phyloP scores from a whole-genome alignment of 2,888 invertebrate genomes.

The Rhagophthalmus giganteus region DNA sequence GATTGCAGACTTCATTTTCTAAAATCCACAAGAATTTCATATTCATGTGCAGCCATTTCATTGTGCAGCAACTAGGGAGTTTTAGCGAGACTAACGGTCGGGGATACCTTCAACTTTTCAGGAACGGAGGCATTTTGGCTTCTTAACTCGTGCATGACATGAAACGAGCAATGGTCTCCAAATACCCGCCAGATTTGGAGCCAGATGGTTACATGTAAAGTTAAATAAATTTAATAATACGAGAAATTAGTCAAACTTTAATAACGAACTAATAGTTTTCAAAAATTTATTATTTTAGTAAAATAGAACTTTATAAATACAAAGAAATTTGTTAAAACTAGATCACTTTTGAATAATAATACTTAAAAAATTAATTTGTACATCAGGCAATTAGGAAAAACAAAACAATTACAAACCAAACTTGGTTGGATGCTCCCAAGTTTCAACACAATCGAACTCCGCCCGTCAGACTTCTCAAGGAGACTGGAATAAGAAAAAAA shows the following conservation, averaged over 20 bases:
- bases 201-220: slow-evolving; percentile 25
- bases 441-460: slow-evolving; percentile 22
- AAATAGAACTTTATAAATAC: not conserved
- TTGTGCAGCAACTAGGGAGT: not conserved
- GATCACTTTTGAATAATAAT: no score
- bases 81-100: no score
- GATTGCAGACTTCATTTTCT: not conserved
- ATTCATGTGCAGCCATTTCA: slow-evolving; percentile 11
- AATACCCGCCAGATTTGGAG: slow-evolving; percentile 9
- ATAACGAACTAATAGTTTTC: slow-evolving; percentile 10
- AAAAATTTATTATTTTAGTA: slow-evolving; percentile 6
- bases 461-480: slow-evolving; percentile 38
- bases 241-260: not conserved
- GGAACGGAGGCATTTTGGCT: not conserved
- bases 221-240: slow-evolving; percentile 30
- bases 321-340: not conserved
- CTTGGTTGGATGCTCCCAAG: slow-evolving; percentile 33
- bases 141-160: not conserved
- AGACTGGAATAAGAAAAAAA: slow-evolving; percentile 54
- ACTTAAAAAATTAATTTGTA: slow-evolving; percentile 4
- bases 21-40: slow-evolving; percentile 16
- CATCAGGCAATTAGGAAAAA: slow-evolving; percentile 1
- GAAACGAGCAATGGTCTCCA: not conserved
- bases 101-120: slow-evolving; percentile 6
- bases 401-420: slow-evolving; percentile 50